Percentiles rank a stretch among this genome's conserved stretches.
These are phyloP conservation scores for Anguilla marmorata DNA, from an alignment of 2,797 vertebrate species.

Conservation along the genomic window DNA sequence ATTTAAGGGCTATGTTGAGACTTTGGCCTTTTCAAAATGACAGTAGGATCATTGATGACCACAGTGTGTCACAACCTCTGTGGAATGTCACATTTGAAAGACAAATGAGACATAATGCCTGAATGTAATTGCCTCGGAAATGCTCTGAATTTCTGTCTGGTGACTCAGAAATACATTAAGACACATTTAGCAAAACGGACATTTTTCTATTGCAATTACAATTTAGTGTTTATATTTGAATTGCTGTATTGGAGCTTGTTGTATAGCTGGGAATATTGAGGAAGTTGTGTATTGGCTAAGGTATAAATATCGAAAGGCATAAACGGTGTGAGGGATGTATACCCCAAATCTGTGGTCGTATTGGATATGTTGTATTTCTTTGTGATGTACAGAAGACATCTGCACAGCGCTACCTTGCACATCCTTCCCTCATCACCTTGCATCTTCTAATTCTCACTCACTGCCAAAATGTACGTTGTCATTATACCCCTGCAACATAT, in stretches of 20 bases:
- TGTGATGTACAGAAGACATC: conserved; percentile 62
- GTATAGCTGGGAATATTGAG: neutral
- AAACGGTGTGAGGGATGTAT: neutral
- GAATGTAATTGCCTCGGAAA: neutral
- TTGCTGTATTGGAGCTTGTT: neutral
- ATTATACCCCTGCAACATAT: conserved; percentile 53
- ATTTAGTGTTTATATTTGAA: neutral
- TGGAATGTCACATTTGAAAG: neutral
- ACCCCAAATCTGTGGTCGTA: conserved; percentile 61
- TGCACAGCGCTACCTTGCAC: conserved; percentile 42
- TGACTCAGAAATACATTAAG: neutral
- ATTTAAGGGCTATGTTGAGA: neutral
- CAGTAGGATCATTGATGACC: neutral
- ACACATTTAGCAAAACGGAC: neutral
- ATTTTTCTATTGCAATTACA: neutral
- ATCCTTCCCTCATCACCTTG: conserved; percentile 31
- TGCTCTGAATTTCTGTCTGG: neutral
- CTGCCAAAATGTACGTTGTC: conserved; percentile 52
- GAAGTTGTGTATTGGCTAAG: neutral
- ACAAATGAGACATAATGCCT: neutral
- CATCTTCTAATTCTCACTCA: conserved; percentile 55
- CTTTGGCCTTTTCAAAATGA: neutral
- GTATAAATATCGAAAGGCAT: neutral
- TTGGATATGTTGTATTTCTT: conserved; percentile 57
- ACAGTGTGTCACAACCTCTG: neutral